phyloP scores from a whole-genome alignment of 2,113 vertebrate genomes.

The Phyllostomus discolor region DNA sequence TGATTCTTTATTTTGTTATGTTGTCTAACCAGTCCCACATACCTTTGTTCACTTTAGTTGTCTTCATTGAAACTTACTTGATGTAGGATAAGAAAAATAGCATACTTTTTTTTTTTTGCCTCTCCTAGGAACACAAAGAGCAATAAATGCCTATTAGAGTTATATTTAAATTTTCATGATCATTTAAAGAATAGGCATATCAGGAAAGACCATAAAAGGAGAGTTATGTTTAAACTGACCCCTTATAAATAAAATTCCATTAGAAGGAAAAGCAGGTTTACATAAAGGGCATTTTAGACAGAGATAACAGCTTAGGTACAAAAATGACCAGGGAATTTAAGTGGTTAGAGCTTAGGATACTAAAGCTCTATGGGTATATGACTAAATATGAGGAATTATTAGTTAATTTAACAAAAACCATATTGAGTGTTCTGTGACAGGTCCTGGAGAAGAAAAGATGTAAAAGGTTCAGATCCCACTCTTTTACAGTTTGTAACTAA shows the following conservation, averaged over 20 bases:
- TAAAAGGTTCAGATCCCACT: not conserved
- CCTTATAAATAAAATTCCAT: not conserved
- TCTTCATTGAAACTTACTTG: not conserved
- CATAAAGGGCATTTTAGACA: not conserved
- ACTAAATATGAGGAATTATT: not conserved
- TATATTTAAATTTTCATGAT: not conserved
- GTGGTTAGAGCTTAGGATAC: not conserved
- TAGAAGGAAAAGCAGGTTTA: not conserved
- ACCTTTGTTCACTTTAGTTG: not conserved
- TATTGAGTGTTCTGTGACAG: not conserved
- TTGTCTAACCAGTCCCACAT: not conserved
- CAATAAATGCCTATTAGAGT: not conserved
- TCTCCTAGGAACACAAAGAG: not conserved
- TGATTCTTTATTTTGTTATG: not conserved
- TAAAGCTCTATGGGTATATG: not conserved
- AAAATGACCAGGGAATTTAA: not conserved
- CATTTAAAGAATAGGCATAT: not conserved
- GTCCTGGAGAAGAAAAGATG: not conserved
- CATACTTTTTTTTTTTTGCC: not conserved
- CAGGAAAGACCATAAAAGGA: not conserved
- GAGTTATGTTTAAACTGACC: not conserved
- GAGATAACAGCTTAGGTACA: not conserved
- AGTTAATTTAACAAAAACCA: not conserved
- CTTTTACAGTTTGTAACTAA: not conserved
- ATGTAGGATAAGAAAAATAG: not conserved